Conservation (phyloP, 2,888 invertebrate species). For the Patella pellucida region DNA sequence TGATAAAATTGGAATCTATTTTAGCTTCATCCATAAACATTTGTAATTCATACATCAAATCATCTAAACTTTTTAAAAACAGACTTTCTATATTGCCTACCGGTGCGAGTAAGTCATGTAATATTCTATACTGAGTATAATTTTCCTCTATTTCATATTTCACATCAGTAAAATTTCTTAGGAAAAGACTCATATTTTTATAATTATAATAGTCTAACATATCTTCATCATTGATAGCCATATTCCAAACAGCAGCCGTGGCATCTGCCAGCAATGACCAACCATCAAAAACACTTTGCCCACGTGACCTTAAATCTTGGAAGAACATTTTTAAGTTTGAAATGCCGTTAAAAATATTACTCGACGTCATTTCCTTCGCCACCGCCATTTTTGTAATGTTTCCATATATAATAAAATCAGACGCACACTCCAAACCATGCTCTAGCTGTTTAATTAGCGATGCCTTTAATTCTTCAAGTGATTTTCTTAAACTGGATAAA, state of each 20-base stretch:
- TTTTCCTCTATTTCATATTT: slow-evolving; percentile 24
- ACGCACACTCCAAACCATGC: slow-evolving; percentile 25
- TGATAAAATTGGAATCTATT: slow-evolving; percentile 48
- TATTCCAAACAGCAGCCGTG: slow-evolving; percentile 44
- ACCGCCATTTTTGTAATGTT: slow-evolving; percentile 37
- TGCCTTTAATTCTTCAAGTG: slow-evolving; percentile 27
- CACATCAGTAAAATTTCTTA: slow-evolving; percentile 37
- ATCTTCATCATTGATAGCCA: slow-evolving; percentile 48
- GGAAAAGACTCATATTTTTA: slow-evolving; percentile 39
- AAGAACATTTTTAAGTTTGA: slow-evolving; percentile 44
- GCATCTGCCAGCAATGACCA: slow-evolving; percentile 41
- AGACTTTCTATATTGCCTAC: slow-evolving; percentile 43
- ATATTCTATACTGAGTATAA: slow-evolving; percentile 23
- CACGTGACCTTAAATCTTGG: slow-evolving; percentile 50
- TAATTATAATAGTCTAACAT: slow-evolving; percentile 47
- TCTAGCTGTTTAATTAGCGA: slow-evolving; percentile 35
- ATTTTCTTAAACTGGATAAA: slow-evolving; percentile 27
- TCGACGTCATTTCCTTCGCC: slow-evolving; percentile 40
- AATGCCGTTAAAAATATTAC: slow-evolving; percentile 37
- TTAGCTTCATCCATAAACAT: slow-evolving; percentile 37
- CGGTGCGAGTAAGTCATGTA: slow-evolving; percentile 40
- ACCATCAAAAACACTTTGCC: slow-evolving; percentile 46
- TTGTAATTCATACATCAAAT: slow-evolving; percentile 37
- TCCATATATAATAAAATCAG: slow-evolving; percentile 33
- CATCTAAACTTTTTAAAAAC: slow-evolving; percentile 41